A percentile compares a stretch with the other conserved stretches of the same genome.
Evolutionary conservation across 2,797 vertebrate species (phyloP).

Genomic region (Lepilemur septentrionalis): DNA sequence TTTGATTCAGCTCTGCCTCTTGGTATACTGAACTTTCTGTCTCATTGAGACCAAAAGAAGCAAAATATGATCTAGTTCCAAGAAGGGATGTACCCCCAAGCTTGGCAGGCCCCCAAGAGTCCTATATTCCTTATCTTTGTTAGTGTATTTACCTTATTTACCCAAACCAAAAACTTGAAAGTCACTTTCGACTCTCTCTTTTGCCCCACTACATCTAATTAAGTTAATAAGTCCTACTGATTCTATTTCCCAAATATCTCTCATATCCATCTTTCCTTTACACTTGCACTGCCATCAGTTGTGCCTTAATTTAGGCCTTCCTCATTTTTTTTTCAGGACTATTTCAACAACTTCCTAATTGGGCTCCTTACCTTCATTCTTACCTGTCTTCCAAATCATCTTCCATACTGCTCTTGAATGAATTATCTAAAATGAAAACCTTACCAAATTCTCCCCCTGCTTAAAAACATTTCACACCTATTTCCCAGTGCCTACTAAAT

Average conservation of each 20-base stretch:
- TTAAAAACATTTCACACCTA: not conserved
- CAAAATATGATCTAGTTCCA: not conserved
- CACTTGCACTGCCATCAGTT: not conserved
- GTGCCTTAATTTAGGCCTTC: not conserved
- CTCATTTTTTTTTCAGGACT: not conserved
- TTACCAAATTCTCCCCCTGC: not conserved
- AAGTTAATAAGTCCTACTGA: not conserved
- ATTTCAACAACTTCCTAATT: not conserved
- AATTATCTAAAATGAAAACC: not conserved
- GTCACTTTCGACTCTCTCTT: not conserved
- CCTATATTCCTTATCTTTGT: not conserved
- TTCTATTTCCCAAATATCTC: not conserved
- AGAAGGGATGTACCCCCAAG: not conserved
- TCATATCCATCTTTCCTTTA: slow-evolving; percentile 6
- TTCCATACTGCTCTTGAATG: not conserved
- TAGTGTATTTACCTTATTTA: not conserved
- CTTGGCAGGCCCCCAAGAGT: not conserved
- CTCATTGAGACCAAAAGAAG: not conserved
- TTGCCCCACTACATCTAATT: not conserved
- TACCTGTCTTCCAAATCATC: not conserved
- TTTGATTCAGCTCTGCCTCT: not conserved
- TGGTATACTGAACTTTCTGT: not conserved
- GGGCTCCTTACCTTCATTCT: not conserved
- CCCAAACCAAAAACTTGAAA: not conserved
- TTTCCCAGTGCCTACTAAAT: not conserved